Percentiles rank a stretch among this genome's conserved stretches.
Conservation (phyloP, 2,797 vertebrate genomes). For the Ptychadena robeensis region DNA sequence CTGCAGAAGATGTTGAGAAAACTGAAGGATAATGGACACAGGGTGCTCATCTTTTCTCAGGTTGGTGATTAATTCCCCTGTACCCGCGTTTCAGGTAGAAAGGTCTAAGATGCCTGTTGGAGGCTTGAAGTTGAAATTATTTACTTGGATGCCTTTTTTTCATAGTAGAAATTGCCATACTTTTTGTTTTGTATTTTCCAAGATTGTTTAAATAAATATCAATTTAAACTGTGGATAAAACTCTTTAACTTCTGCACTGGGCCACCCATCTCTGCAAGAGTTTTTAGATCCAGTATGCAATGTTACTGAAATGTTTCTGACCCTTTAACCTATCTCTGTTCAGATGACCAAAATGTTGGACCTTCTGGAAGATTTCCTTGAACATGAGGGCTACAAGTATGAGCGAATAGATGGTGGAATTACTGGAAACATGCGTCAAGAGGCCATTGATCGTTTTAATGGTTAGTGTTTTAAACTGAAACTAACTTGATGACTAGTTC, state of each 20-base stretch:
- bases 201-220: too few species aligned
- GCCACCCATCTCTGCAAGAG: too few species aligned
- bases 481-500: too few species aligned
- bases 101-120: too few species aligned
- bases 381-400: slow-evolving; percentile 97
- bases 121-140: too few species aligned
- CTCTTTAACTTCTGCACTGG: too few species aligned
- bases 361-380: slow-evolving; percentile 94
- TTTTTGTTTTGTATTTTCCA: too few species aligned
- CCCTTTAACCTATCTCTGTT: neutral
- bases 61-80: slow-evolving; percentile 68
- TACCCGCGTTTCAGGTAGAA: too few species aligned
- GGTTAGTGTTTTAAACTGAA: slow-evolving; percentile 73
- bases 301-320: neutral
- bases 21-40: slow-evolving; percentile 94
- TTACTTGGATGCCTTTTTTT: too few species aligned
- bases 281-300: too few species aligned
- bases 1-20: slow-evolving; percentile 96
- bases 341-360: slow-evolving; percentile 99
- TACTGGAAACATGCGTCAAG: slow-evolving; percentile 95
- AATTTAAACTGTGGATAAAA: too few species aligned
- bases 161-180: too few species aligned
- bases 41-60: slow-evolving; percentile 98
- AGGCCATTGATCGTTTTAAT: slow-evolving; percentile 97
- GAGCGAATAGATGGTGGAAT: slow-evolving; percentile 97